These are phyloP conservation scores for Malthinus seriepunctatus DNA, from an alignment of 2,888 invertebrate genomes.

Conservation along the genomic window DNA sequence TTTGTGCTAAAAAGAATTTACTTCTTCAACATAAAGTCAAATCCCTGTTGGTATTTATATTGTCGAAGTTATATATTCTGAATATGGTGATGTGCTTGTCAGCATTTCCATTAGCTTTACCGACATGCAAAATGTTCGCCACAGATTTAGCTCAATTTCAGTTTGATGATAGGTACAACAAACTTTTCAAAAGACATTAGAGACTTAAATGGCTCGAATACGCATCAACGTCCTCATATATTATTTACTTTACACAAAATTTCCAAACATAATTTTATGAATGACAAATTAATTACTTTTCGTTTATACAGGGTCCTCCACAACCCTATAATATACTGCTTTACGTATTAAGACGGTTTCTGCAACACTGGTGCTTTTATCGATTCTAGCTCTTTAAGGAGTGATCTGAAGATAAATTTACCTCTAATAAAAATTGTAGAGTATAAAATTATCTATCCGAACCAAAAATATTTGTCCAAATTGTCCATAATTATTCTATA, in stretches of 20 bases:
- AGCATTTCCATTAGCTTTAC: constrained; percentile 24
- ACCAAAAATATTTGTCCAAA: no score
- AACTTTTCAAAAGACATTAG: constrained; percentile 22
- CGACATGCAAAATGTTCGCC: constrained; percentile 23
- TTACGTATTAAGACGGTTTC: no score
- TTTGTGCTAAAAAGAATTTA: constrained; percentile 16
- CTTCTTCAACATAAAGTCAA: constrained; percentile 11
- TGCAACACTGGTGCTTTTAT: no score
- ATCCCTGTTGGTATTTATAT: constrained; percentile 22
- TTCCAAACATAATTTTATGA: no score
- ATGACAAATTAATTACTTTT: no score
- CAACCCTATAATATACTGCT: no score
- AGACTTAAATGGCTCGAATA: constrained; percentile 21
- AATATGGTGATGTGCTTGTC: constrained; percentile 18
- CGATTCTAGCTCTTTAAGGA: no score
- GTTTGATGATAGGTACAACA: constrained; percentile 26
- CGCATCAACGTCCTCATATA: constrained; percentile 16
- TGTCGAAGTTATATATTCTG: constrained; percentile 16
- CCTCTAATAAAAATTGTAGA: no score
- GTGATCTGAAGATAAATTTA: no score
- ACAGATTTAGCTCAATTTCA: constrained; percentile 25
- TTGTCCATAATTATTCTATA: no score
- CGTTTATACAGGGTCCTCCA: no score
- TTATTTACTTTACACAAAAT: constrained; percentile 7
- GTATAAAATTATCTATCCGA: no score